Conservation (phyloP, 1,140 invertebrate species). For the Apis cerana region DNA sequence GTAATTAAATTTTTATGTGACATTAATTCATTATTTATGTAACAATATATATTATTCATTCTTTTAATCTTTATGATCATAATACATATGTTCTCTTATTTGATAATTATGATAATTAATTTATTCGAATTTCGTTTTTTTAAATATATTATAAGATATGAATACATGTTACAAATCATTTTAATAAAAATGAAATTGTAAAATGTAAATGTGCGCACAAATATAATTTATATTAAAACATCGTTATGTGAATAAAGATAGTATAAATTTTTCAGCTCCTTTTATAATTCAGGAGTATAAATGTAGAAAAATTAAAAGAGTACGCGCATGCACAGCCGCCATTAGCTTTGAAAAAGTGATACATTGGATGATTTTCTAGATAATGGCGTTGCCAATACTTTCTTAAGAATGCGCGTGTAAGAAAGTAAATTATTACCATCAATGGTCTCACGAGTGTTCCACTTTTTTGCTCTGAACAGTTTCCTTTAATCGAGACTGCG, state of each 20-base stretch:
- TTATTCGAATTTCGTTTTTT: neutral
- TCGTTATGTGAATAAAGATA: conserved; percentile 10
- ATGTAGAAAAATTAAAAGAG: conserved; percentile 4
- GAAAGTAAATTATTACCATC: conserved; percentile 55
- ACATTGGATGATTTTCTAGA: conserved; percentile 30
- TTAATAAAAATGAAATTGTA: neutral
- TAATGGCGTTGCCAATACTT: conserved; percentile 29
- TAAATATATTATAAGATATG: neutral
- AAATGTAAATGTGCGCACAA: neutral
- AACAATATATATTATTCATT: neutral
- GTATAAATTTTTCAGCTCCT: conserved; percentile 1
- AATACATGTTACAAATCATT: neutral
- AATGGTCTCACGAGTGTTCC: conserved; percentile 79
- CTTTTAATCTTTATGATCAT: neutral
- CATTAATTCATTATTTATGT: neutral
- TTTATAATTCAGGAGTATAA: conserved; percentile 9
- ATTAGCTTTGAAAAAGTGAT: conserved; percentile 24
- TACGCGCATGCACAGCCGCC: conserved; percentile 29
- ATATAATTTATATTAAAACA: conserved; percentile 34
- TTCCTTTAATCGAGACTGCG: conserved; percentile 75
- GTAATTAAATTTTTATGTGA: neutral
- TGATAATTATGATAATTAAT: neutral
- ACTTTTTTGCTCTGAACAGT: conserved; percentile 76
- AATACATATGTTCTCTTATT: neutral
- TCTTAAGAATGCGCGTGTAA: conserved; percentile 33